Percentiles rank a stretch among this genome's conserved stretches.
Evolutionary conservation across 2,113 vertebrate species (phyloP).

Genomic region (Boleophthalmus pectinirostris): DNA sequence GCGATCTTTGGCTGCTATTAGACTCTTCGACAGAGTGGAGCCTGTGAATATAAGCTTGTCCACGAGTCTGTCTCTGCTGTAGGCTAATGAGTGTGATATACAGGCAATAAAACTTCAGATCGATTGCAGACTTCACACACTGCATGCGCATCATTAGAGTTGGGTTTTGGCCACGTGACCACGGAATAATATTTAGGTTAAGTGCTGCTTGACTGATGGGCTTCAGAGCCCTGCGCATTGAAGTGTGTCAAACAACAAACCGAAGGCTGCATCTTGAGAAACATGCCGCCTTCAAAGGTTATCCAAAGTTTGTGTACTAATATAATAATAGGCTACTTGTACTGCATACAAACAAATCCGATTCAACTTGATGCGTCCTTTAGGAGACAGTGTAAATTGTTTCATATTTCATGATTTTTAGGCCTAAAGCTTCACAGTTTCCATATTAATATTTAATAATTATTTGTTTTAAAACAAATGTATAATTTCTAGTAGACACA

Average conservation of each 20-base stretch:
- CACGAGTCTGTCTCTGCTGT: neutral
- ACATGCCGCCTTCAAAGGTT: constrained; percentile 36
- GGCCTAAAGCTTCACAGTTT: neutral
- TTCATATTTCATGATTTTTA: neutral
- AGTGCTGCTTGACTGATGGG: neutral
- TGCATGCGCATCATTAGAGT: neutral
- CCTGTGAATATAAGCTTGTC: neutral
- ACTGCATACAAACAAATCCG: neutral
- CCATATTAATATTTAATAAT: neutral
- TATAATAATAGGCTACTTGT: constrained; percentile 18
- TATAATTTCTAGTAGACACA: neutral
- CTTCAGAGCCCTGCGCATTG: constrained; percentile 4
- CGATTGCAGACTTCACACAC: neutral
- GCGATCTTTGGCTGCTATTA: constrained; percentile 15
- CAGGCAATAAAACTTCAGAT: constrained; percentile 5
- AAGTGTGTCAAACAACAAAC: neutral
- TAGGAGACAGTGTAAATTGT: too few species aligned
- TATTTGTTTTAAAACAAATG: neutral
- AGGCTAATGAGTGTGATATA: neutral
- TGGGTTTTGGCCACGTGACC: constrained; percentile 4
- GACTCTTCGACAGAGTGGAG: constrained; percentile 14
- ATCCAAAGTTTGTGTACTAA: constrained; percentile 27
- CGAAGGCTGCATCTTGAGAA: constrained; percentile 12
- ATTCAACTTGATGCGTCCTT: too few species aligned
- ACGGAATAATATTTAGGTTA: constrained; percentile 8